These are phyloP conservation scores for Hippocampus zosterae DNA, from an alignment of 2,113 vertebrate species.

Conservation along the genomic window DNA sequence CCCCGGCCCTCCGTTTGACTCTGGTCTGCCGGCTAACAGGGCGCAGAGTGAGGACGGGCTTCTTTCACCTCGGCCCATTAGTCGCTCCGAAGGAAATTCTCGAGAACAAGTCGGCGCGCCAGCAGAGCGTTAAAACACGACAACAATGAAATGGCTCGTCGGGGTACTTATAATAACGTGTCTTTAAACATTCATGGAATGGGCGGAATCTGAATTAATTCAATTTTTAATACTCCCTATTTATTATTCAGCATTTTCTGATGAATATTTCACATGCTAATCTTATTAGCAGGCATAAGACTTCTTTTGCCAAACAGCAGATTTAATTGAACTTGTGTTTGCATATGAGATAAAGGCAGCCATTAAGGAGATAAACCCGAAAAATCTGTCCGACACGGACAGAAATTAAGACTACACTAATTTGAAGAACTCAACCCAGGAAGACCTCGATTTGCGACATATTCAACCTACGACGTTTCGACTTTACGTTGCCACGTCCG, in stretches of 20 bases:
- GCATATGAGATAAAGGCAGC: conserved; percentile 11
- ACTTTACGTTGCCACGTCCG: too few species aligned
- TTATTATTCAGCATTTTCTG: conserved; percentile 68
- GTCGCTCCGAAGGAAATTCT: conserved; percentile 35
- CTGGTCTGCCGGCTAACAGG: conserved; percentile 52
- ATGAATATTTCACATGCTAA: conserved; percentile 69
- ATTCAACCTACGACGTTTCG: too few species aligned
- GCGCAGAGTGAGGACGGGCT: conserved; percentile 19
- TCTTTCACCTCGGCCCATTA: conserved; percentile 40
- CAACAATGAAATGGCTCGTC: conserved; percentile 56
- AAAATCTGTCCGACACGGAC: not conserved
- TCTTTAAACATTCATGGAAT: conserved; percentile 63
- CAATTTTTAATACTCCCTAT: conserved; percentile 65
- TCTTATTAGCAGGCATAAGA: conserved; percentile 55
- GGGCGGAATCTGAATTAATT: conserved; percentile 59
- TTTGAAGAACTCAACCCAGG: not conserved
- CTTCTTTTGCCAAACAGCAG: conserved; percentile 44
- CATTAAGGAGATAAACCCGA: not conserved
- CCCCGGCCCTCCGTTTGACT: conserved; percentile 31
- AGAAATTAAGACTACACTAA: not conserved
- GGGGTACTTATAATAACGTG: conserved; percentile 60
- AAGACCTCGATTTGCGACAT: too few species aligned
- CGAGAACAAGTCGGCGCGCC: conserved; percentile 2
- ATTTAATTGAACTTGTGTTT: conserved; percentile 41
- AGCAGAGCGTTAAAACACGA: conserved; percentile 11